Conservation (phyloP, 2,888 invertebrate genomes). For the Lumbricus terrestris region DNA sequence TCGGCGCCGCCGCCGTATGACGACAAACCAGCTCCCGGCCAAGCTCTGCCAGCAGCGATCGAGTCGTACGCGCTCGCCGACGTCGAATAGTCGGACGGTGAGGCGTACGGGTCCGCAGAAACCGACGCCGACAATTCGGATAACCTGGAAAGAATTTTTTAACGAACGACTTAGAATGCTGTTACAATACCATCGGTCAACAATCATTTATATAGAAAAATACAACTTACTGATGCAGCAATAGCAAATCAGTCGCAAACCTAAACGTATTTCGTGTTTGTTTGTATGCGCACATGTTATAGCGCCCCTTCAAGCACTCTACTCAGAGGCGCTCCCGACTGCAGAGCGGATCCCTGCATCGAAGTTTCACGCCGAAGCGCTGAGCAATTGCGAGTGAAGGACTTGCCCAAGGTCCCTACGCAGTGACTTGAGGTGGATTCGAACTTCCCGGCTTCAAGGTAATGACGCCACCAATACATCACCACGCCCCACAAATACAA, state of each 20-base stretch:
- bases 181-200: background rate
- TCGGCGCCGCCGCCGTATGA: background rate
- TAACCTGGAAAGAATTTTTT: constrained; percentile 12
- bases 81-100: background rate
- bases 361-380: too few species aligned
- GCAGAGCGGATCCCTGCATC: too few species aligned
- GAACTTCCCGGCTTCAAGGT: too few species aligned
- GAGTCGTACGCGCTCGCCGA: background rate
- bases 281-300: too few species aligned
- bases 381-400: too few species aligned
- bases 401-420: too few species aligned
- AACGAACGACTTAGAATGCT: background rate
- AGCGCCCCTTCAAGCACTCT: too few species aligned
- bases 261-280: background rate
- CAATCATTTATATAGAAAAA: background rate
- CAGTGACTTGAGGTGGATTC: too few species aligned
- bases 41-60: background rate
- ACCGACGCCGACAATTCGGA: background rate
- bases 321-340: too few species aligned
- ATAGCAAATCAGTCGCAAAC: background rate
- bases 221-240: background rate
- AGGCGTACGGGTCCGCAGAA: background rate
- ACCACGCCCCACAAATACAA: too few species aligned
- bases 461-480: too few species aligned
- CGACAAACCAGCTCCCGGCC: background rate